Evolutionary conservation across 2,797 vertebrate species (phyloP).

Genomic region (Myripristis jacobus): DNA sequence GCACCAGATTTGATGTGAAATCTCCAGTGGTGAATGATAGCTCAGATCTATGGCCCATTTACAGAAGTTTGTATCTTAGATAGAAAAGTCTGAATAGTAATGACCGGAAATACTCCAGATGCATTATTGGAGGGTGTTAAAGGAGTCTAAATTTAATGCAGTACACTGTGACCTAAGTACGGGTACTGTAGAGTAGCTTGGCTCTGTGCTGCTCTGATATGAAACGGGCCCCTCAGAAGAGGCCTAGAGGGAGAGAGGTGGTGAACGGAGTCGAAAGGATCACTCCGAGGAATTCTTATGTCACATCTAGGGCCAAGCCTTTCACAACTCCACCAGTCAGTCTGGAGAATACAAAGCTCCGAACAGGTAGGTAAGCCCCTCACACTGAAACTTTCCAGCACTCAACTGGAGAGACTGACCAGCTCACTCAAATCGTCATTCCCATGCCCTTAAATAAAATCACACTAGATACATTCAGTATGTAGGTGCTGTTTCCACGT

Average conservation of each 20-base stretch:
- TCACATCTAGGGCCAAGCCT: conserved; percentile 70
- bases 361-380: conserved; percentile 60
- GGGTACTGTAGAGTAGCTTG: conserved; percentile 55
- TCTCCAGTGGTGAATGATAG: conserved; percentile 83
- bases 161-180: conserved; percentile 80
- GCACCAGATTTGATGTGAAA: conserved; percentile 83
- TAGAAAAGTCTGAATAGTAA: conserved; percentile 83
- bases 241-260: conserved; percentile 65
- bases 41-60: conserved; percentile 90
- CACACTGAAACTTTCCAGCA: conserved; percentile 26
- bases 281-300: conserved; percentile 68
- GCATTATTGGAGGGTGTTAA: conserved; percentile 86
- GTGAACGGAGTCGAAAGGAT: conserved; percentile 64
- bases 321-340: conserved; percentile 61
- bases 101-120: conserved; percentile 85
- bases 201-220: conserved; percentile 70
- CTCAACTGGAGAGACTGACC: conserved; percentile 56
- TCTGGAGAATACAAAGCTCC: conserved; percentile 55
- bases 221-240: conserved; percentile 66
- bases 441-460: conserved; percentile 42
- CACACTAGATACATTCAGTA: conserved; percentile 10
- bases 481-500: conserved; percentile 11
- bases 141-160: conserved; percentile 87
- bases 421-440: conserved; percentile 37
- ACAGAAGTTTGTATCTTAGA: conserved; percentile 86